phyloP scores from a whole-genome alignment of 1,140 invertebrate species.

The Dendrolimus punctatus region DNA sequence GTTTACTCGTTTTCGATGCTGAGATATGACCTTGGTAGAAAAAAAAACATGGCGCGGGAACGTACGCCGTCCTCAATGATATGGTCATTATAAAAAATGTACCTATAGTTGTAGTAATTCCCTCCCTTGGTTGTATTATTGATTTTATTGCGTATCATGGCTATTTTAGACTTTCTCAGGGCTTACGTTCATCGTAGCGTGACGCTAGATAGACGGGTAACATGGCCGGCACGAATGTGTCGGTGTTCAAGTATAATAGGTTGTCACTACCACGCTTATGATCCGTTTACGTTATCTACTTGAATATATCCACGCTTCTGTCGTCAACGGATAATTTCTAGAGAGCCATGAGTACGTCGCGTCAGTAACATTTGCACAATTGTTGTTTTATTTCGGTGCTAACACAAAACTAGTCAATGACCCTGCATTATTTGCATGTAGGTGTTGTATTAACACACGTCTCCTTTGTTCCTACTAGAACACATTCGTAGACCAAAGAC shows the following conservation, averaged over 20 bases:
- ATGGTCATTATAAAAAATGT: slow-evolving; percentile 29
- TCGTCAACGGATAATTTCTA: slow-evolving; percentile 18
- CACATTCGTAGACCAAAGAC: slow-evolving; percentile 7
- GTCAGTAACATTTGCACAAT: slow-evolving; percentile 19
- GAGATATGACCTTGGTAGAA: slow-evolving; percentile 65
- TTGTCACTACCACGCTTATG: slow-evolving; percentile 28
- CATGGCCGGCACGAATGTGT: slow-evolving; percentile 64
- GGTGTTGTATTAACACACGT: slow-evolving; percentile 35
- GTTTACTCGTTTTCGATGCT: slow-evolving; percentile 64
- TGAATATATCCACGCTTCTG: slow-evolving; percentile 14
- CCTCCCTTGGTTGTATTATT: slow-evolving; percentile 28
- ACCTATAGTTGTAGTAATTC: slow-evolving; percentile 13
- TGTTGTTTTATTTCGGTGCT: slow-evolving; percentile 28
- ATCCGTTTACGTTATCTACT: slow-evolving; percentile 17
- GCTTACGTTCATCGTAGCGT: slow-evolving; percentile 54
- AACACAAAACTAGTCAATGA: slow-evolving; percentile 51
- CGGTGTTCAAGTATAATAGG: slow-evolving; percentile 32
- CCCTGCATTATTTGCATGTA: slow-evolving; percentile 58
- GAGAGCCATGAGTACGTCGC: slow-evolving; percentile 13
- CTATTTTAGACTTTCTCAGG: slow-evolving; percentile 54
- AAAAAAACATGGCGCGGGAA: slow-evolving; percentile 68
- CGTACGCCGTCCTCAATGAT: slow-evolving; percentile 44
- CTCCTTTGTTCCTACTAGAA: slow-evolving; percentile 44
- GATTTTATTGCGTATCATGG: slow-evolving; percentile 41
- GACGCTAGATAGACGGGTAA: slow-evolving; percentile 56